These are phyloP conservation scores for Sebastes hubbsi DNA, from an alignment of 2,797 vertebrate genomes.

Conservation along the genomic window DNA sequence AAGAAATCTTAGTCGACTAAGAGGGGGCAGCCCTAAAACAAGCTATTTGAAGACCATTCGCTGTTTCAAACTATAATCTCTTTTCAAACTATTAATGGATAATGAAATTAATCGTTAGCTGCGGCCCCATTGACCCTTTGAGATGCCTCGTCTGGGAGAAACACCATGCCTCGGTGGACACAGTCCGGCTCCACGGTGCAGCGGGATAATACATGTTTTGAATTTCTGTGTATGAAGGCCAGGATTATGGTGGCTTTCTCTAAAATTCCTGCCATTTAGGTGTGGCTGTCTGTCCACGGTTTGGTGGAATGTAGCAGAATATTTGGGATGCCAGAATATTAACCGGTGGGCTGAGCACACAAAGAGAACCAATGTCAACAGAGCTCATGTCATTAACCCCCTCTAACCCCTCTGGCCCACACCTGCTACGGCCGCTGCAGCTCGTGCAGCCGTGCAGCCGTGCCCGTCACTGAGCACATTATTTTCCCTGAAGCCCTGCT, in stretches of 20 bases:
- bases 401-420: slow-evolving; percentile 61
- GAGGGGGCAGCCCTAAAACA: neutral
- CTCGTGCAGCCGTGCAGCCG: neutral
- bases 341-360: slow-evolving; percentile 77
- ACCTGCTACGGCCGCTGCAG: slow-evolving; percentile 56
- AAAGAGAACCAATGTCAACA: slow-evolving; percentile 79
- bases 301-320: slow-evolving; percentile 79
- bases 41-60: neutral
- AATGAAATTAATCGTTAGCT: neutral
- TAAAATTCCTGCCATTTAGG: slow-evolving; percentile 74
- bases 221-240: slow-evolving; percentile 59
- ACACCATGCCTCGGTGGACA: neutral
- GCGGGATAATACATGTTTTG: slow-evolving; percentile 52
- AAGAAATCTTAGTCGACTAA: no score
- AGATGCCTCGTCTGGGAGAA: neutral
- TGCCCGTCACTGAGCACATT: slow-evolving; percentile 45
- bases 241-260: slow-evolving; percentile 79
- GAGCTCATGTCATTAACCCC: slow-evolving; percentile 68
- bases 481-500: slow-evolving; percentile 13
- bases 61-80: neutral
- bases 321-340: slow-evolving; percentile 84
- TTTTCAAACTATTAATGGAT: neutral
- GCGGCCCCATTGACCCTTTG: neutral
- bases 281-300: slow-evolving; percentile 58
- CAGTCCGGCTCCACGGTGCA: neutral